These are phyloP conservation scores for Temnothorax unifasciatus DNA, from an alignment of 2,888 invertebrate species.

Conservation along the genomic window DNA sequence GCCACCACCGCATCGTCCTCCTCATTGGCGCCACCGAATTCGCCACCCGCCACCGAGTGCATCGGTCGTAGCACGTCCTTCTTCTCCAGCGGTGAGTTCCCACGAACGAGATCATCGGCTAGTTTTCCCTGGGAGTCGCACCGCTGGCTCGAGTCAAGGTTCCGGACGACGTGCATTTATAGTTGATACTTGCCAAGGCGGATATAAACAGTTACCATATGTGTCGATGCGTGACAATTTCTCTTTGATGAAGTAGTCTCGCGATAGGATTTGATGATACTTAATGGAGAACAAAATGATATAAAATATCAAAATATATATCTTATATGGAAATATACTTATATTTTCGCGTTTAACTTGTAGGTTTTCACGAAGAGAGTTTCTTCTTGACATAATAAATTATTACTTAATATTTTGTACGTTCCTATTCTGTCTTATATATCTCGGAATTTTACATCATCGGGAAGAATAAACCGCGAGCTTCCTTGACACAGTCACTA, in stretches of 20 bases:
- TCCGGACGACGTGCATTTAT: not conserved
- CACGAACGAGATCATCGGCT: slow-evolving; percentile 16
- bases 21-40: slow-evolving; percentile 86
- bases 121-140: slow-evolving; percentile 1
- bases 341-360: not conserved
- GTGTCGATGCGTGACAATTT: not conserved
- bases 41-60: slow-evolving; percentile 86
- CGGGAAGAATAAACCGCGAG: not conserved
- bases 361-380: not conserved
- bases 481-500: slow-evolving; percentile 11
- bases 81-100: slow-evolving; percentile 84
- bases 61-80: slow-evolving; percentile 87
- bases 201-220: not conserved
- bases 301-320: not conserved
- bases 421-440: not conserved
- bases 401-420: not conserved
- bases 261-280: not conserved
- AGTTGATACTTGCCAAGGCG: not conserved
- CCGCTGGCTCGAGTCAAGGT: slow-evolving; percentile 41
- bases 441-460: not conserved
- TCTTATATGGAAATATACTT: not conserved
- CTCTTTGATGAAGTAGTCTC: not conserved
- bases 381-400: not conserved
- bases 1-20: slow-evolving; percentile 86
- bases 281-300: not conserved